Percentiles rank a stretch among this genome's conserved stretches.
phyloP scores from a whole-genome alignment of 2,888 invertebrate species.

The Cantharis rustica region DNA sequence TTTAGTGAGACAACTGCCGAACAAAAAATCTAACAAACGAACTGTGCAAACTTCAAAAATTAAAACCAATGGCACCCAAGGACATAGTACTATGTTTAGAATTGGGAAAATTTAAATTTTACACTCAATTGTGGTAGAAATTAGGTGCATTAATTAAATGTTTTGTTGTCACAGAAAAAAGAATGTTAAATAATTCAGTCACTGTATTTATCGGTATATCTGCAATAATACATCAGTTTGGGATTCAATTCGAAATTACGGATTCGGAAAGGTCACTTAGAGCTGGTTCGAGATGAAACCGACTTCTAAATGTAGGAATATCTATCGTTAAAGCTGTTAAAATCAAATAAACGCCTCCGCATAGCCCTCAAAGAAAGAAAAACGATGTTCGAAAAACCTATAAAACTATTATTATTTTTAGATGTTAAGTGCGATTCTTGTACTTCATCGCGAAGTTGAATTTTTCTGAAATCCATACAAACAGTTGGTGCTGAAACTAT shows the following conservation, averaged over 20 bases:
- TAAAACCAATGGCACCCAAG: conserved; percentile 12
- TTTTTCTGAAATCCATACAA: neutral
- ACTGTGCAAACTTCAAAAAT: conserved; percentile 3
- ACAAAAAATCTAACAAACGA: neutral
- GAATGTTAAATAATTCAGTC: neutral
- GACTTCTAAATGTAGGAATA: neutral
- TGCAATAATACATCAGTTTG: neutral
- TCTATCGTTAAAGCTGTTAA: neutral
- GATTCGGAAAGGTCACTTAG: neutral
- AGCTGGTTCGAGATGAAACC: no score
- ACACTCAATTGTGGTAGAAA: conserved; percentile 20
- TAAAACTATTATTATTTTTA: neutral
- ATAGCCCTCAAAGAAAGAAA: neutral
- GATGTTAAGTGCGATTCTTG: neutral
- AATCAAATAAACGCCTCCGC: neutral
- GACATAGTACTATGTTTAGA: conserved; percentile 8
- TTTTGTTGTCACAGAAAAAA: neutral
- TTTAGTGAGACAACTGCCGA: neutral
- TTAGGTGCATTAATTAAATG: conserved; percentile 8
- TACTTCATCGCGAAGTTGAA: neutral
- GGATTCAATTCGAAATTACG: neutral
- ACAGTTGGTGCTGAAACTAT: neutral
- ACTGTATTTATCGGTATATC: neutral
- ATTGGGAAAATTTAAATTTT: conserved; percentile 21
- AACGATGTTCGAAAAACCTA: neutral